These are phyloP conservation scores for Helicolenus hilgendorfi DNA, from an alignment of 2,797 vertebrate species.

Conservation along the genomic window DNA sequence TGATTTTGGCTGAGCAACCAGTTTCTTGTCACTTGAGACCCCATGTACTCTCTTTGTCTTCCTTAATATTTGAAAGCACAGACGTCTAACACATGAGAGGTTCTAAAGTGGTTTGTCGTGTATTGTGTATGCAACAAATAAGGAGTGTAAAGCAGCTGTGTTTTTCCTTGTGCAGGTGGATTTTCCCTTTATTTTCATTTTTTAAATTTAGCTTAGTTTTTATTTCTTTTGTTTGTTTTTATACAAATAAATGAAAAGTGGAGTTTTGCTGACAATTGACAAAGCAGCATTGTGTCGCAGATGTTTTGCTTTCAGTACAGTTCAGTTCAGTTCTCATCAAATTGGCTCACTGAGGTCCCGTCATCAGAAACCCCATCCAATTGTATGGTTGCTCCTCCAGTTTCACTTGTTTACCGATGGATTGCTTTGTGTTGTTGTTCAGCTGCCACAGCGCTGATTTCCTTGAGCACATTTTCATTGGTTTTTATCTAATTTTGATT, in stretches of 20 bases:
- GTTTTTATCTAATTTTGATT: background rate
- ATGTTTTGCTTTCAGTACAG: background rate
- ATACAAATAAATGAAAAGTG: background rate
- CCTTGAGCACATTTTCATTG: background rate
- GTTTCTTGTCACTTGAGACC: slow-evolving; percentile 73
- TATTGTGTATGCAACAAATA: slow-evolving; percentile 19
- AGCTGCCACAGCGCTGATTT: background rate
- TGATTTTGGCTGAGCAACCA: slow-evolving; percentile 54
- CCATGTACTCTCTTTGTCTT: slow-evolving; percentile 47
- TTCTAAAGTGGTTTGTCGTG: background rate
- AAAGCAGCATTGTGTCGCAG: background rate
- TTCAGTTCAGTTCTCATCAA: background rate
- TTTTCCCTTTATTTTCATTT: background rate
- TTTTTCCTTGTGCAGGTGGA: background rate
- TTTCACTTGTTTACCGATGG: slow-evolving; percentile 9
- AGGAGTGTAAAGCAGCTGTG: background rate
- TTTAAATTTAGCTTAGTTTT: background rate
- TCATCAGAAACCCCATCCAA: slow-evolving; percentile 3
- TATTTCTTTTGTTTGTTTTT: background rate
- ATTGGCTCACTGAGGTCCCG: slow-evolving; percentile 5
- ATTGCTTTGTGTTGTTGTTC: slow-evolving; percentile 2
- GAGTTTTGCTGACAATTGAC: background rate
- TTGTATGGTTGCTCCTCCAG: background rate
- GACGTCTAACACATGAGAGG: slow-evolving; percentile 10
- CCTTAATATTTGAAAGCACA: slow-evolving; percentile 48